Evolutionary conservation across 2,797 vertebrate genomes (phyloP), one percentile per base, ranked within the genome.

Genomic region (Girardinus metallicus): DNA sequence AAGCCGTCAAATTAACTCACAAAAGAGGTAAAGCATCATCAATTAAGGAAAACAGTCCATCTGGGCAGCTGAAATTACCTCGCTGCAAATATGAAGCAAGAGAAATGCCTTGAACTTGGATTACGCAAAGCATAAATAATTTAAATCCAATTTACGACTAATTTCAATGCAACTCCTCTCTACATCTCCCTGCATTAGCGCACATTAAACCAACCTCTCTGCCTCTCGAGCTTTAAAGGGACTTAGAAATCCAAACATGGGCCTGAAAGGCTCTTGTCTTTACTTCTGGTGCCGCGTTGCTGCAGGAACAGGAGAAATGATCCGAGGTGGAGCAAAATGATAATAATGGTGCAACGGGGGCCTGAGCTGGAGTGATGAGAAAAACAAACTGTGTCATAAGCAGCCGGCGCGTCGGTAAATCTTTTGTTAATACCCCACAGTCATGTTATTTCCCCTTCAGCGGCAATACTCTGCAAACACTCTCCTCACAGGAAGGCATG

Each of bases 371-470:
- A 80, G 75, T 23, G 85, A 89, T 85, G 86, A 87, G 84, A 83
- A 92, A 88, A 90, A 82, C 82, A 88, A 91, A 88, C 83, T 83
- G 77, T 83, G 85, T 76, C 78, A 82, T 4, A 34, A 80, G 46
- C 64, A 84, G 78, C 83, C 36, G 62, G 76, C 2, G 13, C 13
- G 6, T 80, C 84, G 12, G 77, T 90, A 89, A 94, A 94, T 92
- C 87, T 92, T 80, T 77, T 89, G 87, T 88, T 92, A 92, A 92
- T 90, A 89, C 90, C 84, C 66, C 21, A 73, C 83, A 85, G 85
- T 84, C 51, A 43, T 68, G 75, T 79, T 49, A 80, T 78, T 89
- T 88, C 81, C 81, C 46, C 77, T 84, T 83, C 79, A 55, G 76
- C 79, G 76, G 80, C 62, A 76, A 87, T 89, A 83, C 87, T 68